phyloP scores from a whole-genome alignment of 2,113 vertebrate genomes.

The Scatophagus argus region DNA sequence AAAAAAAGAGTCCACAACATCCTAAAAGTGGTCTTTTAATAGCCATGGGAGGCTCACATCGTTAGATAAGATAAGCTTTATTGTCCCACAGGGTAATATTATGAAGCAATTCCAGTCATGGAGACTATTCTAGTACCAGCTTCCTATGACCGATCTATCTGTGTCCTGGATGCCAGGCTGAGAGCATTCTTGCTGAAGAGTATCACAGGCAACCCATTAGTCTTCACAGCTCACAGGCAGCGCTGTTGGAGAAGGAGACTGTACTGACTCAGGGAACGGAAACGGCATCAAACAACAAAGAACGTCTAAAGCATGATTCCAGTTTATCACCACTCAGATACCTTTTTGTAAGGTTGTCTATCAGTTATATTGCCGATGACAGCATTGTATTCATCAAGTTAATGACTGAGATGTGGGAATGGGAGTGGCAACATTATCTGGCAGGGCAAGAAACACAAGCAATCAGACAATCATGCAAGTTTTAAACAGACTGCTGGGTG shows the following conservation, averaged over 20 bases:
- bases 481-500: background rate
- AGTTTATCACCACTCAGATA: background rate
- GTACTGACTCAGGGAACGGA: background rate
- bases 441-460: background rate
- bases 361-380: background rate
- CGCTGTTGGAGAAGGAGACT: background rate
- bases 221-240: conserved; percentile 40
- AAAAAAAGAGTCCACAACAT: conserved; percentile 30
- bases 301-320: background rate
- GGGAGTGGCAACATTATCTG: background rate
- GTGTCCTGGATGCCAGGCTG: conserved; percentile 63
- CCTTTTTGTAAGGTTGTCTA: background rate
- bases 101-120: conserved; percentile 55
- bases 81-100: conserved; percentile 61
- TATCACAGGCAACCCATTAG: conserved; percentile 49
- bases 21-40: conserved; percentile 50
- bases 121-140: conserved; percentile 61
- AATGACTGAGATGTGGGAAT: background rate
- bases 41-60: conserved; percentile 45
- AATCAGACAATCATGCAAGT: background rate
- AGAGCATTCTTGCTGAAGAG: conserved; percentile 52
- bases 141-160: conserved; percentile 56
- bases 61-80: conserved; percentile 65
- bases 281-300: conserved; percentile 17
- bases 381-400: background rate